Evolutionary conservation across 2,888 invertebrate species (phyloP).

Genomic region (Ophioninae sp.): DNA sequence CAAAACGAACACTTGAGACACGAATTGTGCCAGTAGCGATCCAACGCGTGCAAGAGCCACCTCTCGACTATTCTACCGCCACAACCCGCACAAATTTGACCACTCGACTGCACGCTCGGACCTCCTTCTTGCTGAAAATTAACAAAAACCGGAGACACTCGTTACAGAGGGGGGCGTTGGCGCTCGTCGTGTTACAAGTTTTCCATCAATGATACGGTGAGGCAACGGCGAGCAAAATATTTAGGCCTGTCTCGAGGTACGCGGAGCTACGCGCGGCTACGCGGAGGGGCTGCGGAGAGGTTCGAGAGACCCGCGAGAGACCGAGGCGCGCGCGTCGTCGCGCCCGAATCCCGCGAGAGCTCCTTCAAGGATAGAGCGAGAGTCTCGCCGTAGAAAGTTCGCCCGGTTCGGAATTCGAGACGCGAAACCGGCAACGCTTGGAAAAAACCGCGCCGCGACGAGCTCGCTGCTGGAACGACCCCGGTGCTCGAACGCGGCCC

Average conservation of each 20-base stretch:
- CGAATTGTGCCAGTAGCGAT: slow-evolving; percentile 97
- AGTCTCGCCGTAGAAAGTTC: too few relatives aligned
- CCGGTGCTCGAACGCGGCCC: slow-evolving; percentile 9
- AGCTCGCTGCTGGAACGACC: slow-evolving; percentile 6
- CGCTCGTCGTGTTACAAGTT: neutral
- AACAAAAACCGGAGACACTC: slow-evolving; percentile 48
- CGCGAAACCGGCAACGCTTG: slow-evolving; percentile 10
- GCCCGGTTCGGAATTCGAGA: too few relatives aligned
- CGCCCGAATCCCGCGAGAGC: too few relatives aligned
- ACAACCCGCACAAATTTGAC: slow-evolving; percentile 94
- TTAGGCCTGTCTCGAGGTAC: neutral
- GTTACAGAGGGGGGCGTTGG: neutral
- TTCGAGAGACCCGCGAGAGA: neutral
- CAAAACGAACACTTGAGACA: slow-evolving; percentile 97
- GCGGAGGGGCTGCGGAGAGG: neutral
- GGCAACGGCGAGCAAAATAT: neutral
- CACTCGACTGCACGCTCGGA: slow-evolving; percentile 78
- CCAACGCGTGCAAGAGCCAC: slow-evolving; percentile 94
- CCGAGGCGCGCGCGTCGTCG: too few relatives aligned
- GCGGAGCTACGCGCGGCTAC: neutral
- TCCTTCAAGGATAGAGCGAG: too few relatives aligned
- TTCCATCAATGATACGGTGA: neutral
- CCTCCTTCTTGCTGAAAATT: slow-evolving; percentile 79
- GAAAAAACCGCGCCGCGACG: slow-evolving; percentile 11
- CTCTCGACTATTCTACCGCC: slow-evolving; percentile 96